Evolutionary conservation across 2,113 vertebrate genomes (phyloP).

Genomic region (Chloropsis hardwickii): DNA sequence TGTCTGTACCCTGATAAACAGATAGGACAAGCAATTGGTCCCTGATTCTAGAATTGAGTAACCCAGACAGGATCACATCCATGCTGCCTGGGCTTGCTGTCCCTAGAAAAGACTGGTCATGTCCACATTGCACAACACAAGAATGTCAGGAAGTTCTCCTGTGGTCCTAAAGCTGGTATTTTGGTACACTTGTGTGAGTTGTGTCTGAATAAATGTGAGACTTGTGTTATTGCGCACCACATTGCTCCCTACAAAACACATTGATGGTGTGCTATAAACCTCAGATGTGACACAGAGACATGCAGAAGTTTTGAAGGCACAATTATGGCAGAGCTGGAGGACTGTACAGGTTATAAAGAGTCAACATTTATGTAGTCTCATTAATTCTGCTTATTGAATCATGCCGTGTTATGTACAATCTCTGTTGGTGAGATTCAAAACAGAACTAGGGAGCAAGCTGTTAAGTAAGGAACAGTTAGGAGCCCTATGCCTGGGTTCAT

Average conservation of each 20-base stretch:
- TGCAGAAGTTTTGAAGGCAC: not conserved
- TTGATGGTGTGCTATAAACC: not conserved
- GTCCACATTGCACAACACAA: not conserved
- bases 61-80: not conserved
- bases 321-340: rapidly evolving
- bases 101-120: not conserved
- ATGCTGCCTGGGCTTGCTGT: not conserved
- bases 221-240: not conserved
- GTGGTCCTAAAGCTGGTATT: not conserved
- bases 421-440: not conserved
- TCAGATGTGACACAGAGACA: not conserved
- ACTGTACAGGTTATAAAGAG: not conserved
- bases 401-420: not conserved
- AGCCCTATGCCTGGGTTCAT: not conserved
- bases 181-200: not conserved
- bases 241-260: not conserved
- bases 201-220: not conserved
- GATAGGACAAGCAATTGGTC: not conserved
- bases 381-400: not conserved
- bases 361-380: rapidly evolving
- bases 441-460: not conserved
- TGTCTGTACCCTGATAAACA: not conserved
- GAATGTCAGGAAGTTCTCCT: not conserved
- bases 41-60: not conserved
- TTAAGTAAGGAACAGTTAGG: not conserved